Evolutionary conservation across 1,140 invertebrate genomes (phyloP), one percentile per base, ranked within the genome.

Genomic region (Adelges cooleyi): DNA sequence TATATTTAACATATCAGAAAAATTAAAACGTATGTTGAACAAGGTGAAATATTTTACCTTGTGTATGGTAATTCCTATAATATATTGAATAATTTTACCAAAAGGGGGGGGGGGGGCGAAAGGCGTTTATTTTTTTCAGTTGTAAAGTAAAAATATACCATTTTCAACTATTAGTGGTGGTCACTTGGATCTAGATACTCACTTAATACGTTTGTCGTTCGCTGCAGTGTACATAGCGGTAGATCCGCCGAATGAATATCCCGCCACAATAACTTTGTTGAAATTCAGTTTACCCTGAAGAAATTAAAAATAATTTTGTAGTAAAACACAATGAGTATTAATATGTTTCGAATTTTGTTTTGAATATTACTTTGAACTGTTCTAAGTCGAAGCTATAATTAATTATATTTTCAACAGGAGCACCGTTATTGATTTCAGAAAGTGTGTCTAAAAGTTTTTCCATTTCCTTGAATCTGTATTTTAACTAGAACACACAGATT

Each of bases 231-330:
- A 74, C 3, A 86, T 70, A 29, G 79, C 75, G 3, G 84, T 82
- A 11, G 82, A 79, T 10, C 79, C 84, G 10, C 85, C 85, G 76
- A 86, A 86, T 2, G 83, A 85, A 75, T 86, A 84, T 0, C 85
- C 85, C 27, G 85, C 74, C 4, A 17, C 11, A 1, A 77, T 73
- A 3, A 80, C 74, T 66, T 74, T 73, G 6, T 74, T 71, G 15
- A 84, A 49, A 71, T 86, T 81, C 52, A 87, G 69, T 17, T 76
- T 73, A 20, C 76, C 78, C 74, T 82, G 72, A 62, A 27, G 23
- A 2, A 23, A 20, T 10, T 36, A 33, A n/a, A 44, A 17, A n/a
- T 33, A 51, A n/a, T 29, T 51, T 6, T 33, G 11, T 6, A 6
- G 11, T 33, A 33, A 33, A 33, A 33, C 11, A 33, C 49, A 8